Evolutionary conservation across 2,888 invertebrate genomes (phyloP).

Genomic region (Bursaphelenchus okinawaensis): DNA sequence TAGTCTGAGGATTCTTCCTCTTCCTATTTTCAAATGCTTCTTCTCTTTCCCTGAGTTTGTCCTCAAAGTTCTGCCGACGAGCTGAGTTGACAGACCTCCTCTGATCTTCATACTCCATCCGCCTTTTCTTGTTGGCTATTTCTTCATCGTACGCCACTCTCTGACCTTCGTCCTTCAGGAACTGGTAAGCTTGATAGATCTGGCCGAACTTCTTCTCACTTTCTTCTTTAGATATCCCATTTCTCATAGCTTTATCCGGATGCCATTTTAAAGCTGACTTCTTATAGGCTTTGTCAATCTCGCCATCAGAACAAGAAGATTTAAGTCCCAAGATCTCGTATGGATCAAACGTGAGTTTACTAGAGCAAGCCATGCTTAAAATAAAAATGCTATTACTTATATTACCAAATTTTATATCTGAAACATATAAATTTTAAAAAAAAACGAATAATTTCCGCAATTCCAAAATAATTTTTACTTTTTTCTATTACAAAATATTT

Average conservation of each 20-base stretch:
- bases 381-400: too few relatives aligned
- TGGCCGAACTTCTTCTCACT: slow-evolving; percentile 28
- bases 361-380: not conserved
- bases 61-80: slow-evolving; percentile 12
- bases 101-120: slow-evolving; percentile 24
- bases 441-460: too few relatives aligned
- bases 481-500: too few relatives aligned
- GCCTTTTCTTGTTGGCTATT: slow-evolving; percentile 17
- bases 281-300: slow-evolving; percentile 31
- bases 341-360: slow-evolving; percentile 16
- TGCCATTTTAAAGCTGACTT: slow-evolving; percentile 31
- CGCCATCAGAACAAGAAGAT: slow-evolving; percentile 12
- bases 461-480: too few relatives aligned
- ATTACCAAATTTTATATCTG: too few relatives aligned
- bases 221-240: slow-evolving; percentile 14
- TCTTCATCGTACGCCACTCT: slow-evolving; percentile 25
- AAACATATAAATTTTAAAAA: too few relatives aligned
- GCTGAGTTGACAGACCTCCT: slow-evolving; percentile 22
- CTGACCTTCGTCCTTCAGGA: slow-evolving; percentile 18
- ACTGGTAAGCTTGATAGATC: slow-evolving; percentile 30
- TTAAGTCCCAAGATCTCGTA: slow-evolving; percentile 25
- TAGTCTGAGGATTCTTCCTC: not conserved
- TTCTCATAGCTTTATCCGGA: slow-evolving; percentile 28
- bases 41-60: slow-evolving; percentile 15
- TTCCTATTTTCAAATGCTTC: slow-evolving; percentile 3